Base-by-base conservation (phyloP, 2,113 vertebrate species). In the Theristicus caerulescens region DNA sequence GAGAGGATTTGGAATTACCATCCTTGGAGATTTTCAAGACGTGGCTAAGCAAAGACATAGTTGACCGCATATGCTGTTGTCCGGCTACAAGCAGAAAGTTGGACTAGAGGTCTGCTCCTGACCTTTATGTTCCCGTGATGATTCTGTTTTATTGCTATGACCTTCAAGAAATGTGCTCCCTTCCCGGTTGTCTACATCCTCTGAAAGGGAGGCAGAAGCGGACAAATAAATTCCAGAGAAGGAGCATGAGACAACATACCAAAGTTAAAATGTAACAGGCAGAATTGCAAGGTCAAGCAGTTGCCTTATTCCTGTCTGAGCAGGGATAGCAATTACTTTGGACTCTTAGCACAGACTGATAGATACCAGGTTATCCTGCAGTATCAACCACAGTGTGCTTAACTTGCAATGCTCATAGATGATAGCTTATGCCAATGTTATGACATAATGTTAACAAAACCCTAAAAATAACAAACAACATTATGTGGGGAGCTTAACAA, bases 251-350 rank as follows among this genome's bases (percentile, higher is more conserved):
- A 64, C 64, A 78, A 69, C 44, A 89, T 70, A 47, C 13, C 20
- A 18, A 58, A 91, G 95, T 93, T 96, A 93, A 97, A 95, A 77
- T 94, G 31, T 83, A 95, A 94, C n/a, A 6, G 42, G 29, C 71
- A 81, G 31, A 94, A 88, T 25, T 85, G 73, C 78, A 90, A 93
- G 58, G 93, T 80, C 82, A 95, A 74, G 59, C 59, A 78, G 67
- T 57, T 36, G 46, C 24, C 10, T 66, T 70, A 38, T 18, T 80
- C 52, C 29, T 54, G 80, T 66, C 62, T 29, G 46, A 85, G 71
- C n/a, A 38, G 13, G 16, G 26, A 18, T 4, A 80, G 66, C 32
- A 90, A 58, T 27, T 82, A 73, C 78, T 94, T 59, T 9, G 36
- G 70, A n/a, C 44, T 67, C 1, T 40, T 40, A 77, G 49, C 36